phyloP scores from a whole-genome alignment of 2,888 invertebrate species.

The Schrankia costaestrigalis region DNA sequence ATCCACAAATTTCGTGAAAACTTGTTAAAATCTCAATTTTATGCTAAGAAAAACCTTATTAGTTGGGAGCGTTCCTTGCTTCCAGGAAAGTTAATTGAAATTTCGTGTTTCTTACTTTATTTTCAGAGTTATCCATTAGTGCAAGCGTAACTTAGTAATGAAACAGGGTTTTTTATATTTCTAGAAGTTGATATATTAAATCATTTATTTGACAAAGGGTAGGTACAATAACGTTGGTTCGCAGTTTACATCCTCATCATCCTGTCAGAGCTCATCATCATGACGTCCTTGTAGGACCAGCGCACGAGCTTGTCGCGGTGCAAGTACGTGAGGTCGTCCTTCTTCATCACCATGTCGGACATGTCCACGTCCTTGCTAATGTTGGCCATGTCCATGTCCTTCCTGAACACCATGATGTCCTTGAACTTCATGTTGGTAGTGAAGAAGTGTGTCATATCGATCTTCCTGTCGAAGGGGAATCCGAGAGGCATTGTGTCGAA shows the following conservation, averaged over 20 bases:
- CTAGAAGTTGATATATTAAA: slow-evolving; percentile 3
- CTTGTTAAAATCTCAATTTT: no score
- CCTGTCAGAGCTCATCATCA: slow-evolving; percentile 61
- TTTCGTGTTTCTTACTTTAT: slow-evolving; percentile 19
- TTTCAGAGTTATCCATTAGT: no score
- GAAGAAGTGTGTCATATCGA: slow-evolving; percentile 80
- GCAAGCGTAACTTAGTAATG: no score
- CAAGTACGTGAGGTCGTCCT: slow-evolving; percentile 65
- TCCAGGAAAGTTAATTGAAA: slow-evolving; percentile 22
- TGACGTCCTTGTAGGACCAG: slow-evolving; percentile 64
- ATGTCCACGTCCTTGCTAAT: slow-evolving; percentile 56
- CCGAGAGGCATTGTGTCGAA: slow-evolving; percentile 84
- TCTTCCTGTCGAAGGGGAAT: slow-evolving; percentile 87
- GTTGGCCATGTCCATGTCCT: slow-evolving; percentile 65
- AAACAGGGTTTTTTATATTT: not conserved
- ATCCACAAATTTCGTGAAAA: no score
- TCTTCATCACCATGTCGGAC: slow-evolving; percentile 66
- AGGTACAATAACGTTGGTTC: slow-evolving; percentile 2
- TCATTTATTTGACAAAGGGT: slow-evolving; percentile 21
- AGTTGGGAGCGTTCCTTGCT: no score
- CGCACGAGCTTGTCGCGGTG: slow-evolving; percentile 62
- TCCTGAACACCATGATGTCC: slow-evolving; percentile 83
- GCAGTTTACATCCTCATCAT: slow-evolving; percentile 54
- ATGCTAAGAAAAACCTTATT: no score
- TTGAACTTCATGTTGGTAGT: slow-evolving; percentile 84